These are phyloP conservation scores for Exephanes ischioxanthus DNA, from an alignment of 2,888 invertebrate genomes.

Conservation along the genomic window DNA sequence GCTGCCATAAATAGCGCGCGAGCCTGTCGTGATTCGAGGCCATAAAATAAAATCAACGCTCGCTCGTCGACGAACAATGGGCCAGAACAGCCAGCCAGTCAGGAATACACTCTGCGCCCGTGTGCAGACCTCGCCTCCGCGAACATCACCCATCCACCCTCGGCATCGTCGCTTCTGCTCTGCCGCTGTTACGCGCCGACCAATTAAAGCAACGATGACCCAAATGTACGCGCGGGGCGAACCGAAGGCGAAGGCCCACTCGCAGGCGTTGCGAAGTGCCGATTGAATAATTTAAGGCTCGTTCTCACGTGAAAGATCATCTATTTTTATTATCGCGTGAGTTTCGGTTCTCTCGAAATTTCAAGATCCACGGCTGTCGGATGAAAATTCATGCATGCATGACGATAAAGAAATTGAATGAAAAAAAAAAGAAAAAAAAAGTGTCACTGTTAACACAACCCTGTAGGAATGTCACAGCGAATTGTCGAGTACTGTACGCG, in stretches of 20 bases:
- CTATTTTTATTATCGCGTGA: not conserved
- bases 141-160: slow-evolving; percentile 41
- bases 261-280: slow-evolving; percentile 58
- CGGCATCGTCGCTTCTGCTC: slow-evolving; percentile 38
- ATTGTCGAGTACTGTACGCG: not conserved
- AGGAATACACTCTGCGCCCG: slow-evolving; percentile 53
- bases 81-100: slow-evolving; percentile 45
- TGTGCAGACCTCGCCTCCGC: slow-evolving; percentile 35
- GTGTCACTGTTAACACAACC: not conserved
- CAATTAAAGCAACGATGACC: slow-evolving; percentile 73
- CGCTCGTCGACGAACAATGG: slow-evolving; percentile 67
- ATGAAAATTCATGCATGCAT: not conserved
- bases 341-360: not conserved
- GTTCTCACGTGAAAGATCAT: slow-evolving; percentile 35
- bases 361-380: not conserved
- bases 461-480: slow-evolving; percentile 5
- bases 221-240: slow-evolving; percentile 63
- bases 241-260: slow-evolving; percentile 49
- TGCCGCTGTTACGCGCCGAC: slow-evolving; percentile 60
- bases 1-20: slow-evolving; percentile 66
- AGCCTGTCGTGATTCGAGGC: slow-evolving; percentile 68
- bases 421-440: slow-evolving; percentile 26
- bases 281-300: slow-evolving; percentile 70
- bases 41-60: slow-evolving; percentile 71
- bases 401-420: slow-evolving; percentile 45